These are phyloP conservation scores for Troides oblongomaculatus DNA, from an alignment of 2,888 invertebrate genomes.

Conservation along the genomic window DNA sequence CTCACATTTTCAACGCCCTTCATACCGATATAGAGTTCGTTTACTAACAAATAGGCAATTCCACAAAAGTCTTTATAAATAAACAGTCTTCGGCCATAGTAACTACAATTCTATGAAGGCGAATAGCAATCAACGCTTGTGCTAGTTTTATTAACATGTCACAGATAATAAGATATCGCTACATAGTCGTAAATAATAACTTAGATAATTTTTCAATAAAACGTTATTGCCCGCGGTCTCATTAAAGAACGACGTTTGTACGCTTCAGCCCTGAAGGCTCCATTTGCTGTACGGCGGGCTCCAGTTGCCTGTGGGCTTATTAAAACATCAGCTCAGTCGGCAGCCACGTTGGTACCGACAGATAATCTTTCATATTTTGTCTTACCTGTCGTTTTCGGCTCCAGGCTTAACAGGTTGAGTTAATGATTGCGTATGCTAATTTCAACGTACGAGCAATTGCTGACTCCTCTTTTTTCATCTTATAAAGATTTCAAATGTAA, in stretches of 20 bases:
- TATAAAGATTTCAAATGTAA: constrained; percentile 10
- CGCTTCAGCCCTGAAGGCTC: constrained; percentile 55
- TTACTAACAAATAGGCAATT: too few species aligned
- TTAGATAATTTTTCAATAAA: constrained; percentile 17
- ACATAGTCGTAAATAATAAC: constrained; percentile 6
- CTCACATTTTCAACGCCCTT: too few species aligned
- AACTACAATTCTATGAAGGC: too few species aligned
- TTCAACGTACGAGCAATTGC: constrained; percentile 13
- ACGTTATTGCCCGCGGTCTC: background rate
- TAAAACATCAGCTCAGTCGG: constrained; percentile 65
- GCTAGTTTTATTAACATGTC: background rate
- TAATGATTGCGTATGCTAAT: constrained; percentile 29
- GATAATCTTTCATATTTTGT: constrained; percentile 77
- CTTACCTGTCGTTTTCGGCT: constrained; percentile 60
- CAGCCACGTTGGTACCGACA: constrained; percentile 57
- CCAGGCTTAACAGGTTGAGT: constrained; percentile 34
- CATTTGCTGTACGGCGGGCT: constrained; percentile 63
- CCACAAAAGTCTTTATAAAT: too few species aligned
- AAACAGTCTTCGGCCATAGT: too few species aligned
- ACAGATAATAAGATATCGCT: background rate
- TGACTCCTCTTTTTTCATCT: background rate
- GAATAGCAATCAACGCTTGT: too few species aligned
- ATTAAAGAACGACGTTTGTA: constrained; percentile 10
- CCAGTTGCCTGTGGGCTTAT: constrained; percentile 75
- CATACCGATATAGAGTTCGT: too few species aligned